Conservation (phyloP, 30 jellyfish, hydroid and myxozoan genomes). For the Cassiopea xamachana region DNA sequence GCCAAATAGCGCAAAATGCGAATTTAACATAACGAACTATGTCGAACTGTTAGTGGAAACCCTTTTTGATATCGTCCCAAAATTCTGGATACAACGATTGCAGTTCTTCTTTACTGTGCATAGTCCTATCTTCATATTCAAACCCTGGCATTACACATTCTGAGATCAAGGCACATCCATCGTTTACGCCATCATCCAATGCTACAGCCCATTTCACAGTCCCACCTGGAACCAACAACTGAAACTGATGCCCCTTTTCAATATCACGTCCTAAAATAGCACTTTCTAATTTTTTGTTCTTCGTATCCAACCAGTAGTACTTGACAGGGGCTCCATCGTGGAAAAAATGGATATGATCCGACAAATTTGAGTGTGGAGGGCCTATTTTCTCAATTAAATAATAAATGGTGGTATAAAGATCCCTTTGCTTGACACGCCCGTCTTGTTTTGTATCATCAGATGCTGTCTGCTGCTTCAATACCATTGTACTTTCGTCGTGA, state of each 20-base stretch:
- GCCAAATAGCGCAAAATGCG: no score
- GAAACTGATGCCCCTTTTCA: constrained; percentile 34
- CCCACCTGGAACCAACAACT: constrained; percentile 43
- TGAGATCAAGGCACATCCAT: constrained; percentile 35
- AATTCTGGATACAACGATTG: constrained; percentile 35
- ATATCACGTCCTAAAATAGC: constrained; percentile 33
- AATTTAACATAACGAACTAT: no score
- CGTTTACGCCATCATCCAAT: constrained; percentile 39
- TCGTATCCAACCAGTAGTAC: constrained; percentile 51
- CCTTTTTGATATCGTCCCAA: constrained; percentile 48
- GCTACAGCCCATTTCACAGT: constrained; percentile 58
- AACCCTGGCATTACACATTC: constrained; percentile 56
- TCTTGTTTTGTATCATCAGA: background rate
- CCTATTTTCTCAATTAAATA: constrained; percentile 37
- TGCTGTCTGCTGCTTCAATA: background rate
- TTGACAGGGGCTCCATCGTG: constrained; percentile 62
- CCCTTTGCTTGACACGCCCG: constrained; percentile 9
- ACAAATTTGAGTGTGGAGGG: constrained; percentile 24
- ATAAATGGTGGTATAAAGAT: constrained; percentile 46
- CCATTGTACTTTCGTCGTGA: constrained; percentile 11
- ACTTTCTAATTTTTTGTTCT: constrained; percentile 6
- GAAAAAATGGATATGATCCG: constrained; percentile 38
- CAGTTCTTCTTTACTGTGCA: constrained; percentile 34
- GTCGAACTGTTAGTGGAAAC: background rate
- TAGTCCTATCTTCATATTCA: constrained; percentile 30